Base-by-base conservation (phyloP, 2,797 vertebrate genomes). In the Jordanella pulchra region DNA sequence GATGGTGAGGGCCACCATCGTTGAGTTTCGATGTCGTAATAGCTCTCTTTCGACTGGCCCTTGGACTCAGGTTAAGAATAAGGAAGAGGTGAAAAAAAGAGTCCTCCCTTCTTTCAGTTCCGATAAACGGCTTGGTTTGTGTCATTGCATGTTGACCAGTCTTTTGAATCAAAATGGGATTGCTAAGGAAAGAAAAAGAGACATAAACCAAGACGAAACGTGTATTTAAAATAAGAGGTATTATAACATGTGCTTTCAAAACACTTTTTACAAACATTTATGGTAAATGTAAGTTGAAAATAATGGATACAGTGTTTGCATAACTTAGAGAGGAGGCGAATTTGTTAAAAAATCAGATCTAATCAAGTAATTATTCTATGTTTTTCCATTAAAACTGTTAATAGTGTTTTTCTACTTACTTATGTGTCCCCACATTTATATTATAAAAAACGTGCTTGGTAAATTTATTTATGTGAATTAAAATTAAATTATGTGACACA, bases 51-150 rank as follows among this genome's bases (percentile, higher is more conserved):
- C 82, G 84, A 89, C 90, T 74, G 89, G 84, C 71, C 67, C 70
- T 88, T 76, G 94, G 93, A 94, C 84, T 95, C 93, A 93, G 80
- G 82, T 73, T 83, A 72, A 86, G 71, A 94, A 94, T 90, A 92
- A 89, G 94, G 94, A 95, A 95, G 91, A 81, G 85, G 81, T 86
- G 84, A 17, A 53, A 86, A 87, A 88, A 83, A 79, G 86, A 86
- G 86, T 74, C 73, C 75, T 81, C 84, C 69, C 76, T 79, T 67
- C 54, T 85, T 84, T 90, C 71, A 70, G 66, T 92, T 92, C 83
- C 79, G 74, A 81, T 77, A 90, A 89, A 85, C 61, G 44, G 45
- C 70, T 66, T 10, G 13, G 17, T 45, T 12, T 77, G 71, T 87
- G 78, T 85, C 76, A 84, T 65, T 80, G 21, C 63, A 75, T 71